Evolutionary conservation across 2,888 invertebrate genomes (phyloP), one percentile per base, ranked within the genome.

Genomic region (Rhyacophila evoluta): DNA sequence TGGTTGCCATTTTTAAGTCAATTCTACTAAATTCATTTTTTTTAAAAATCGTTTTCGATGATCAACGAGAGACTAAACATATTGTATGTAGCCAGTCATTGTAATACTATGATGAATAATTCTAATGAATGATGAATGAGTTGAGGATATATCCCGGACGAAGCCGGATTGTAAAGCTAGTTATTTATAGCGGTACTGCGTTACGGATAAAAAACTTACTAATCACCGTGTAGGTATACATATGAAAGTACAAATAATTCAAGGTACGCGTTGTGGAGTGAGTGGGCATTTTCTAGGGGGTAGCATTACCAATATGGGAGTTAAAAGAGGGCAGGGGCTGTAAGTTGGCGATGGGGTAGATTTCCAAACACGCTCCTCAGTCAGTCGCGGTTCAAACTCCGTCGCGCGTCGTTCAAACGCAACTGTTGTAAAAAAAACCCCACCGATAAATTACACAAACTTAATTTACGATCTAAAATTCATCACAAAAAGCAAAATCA

Each of bases 281-380:
- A 55, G 5, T 55, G 55, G 55, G 55, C 55, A 55, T 55, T 55
- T 55, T 25, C 15, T 19, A 55, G 55, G 55, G 55, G 55, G 55
- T 55, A 55, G 55, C 55, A 55, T 55, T 55, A 55, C 55, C 55
- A 55, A 55, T 55, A 55, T 19, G 55, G 55, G 55, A 19, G 55
- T 55, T 19, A 19, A 10, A 55, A 55, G 55, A 15, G 55, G 25
- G 55, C 10, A 55, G 55, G 15, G 25, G 55, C 19, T 55, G 55
- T 12, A 8, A 25, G 55, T 55, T 55, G 55, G 55, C 12, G 25
- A 12, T 25, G 55, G 55, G 55, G 55, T 55, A 55, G 55, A 19
- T 25, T 55, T 55, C 10, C 55, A 55, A 55, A 25, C 55, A 25
- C 55, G 55, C 15, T 19, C 19, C 55, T 55, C 19, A 55, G 15